Base-by-base conservation (phyloP, 2,113 vertebrate genomes). In the Prionailurus viverrinus region DNA sequence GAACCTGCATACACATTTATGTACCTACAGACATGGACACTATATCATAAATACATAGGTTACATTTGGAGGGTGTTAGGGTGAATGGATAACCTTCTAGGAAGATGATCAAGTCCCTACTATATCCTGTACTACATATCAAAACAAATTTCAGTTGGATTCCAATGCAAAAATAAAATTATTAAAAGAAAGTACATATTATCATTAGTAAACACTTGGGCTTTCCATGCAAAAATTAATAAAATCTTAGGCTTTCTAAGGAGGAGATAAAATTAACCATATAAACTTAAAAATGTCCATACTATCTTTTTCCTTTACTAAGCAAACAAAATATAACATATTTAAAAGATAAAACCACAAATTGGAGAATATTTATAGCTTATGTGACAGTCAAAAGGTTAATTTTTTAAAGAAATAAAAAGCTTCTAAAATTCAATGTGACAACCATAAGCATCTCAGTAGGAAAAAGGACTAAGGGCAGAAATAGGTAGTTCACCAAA, bases 371-470 rank as follows among this genome's bases (percentile, higher is more conserved):
- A 76, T 76, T 51, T 94, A 51, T 71, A 85, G 71, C 27, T 13
- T 68, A 48, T 3, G 33, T 41, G 58, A 58, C 0, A 79, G 41
- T 53, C 79, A 88, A 73, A 36, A 93, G n/a, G 1, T 85, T 88
- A 71, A 51, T 84, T 85, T 96, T 78, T 82, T 93, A 51, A 78
- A 55, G 5, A 84, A 45, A 51, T 74, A 91, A 94, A 94, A n/a
- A 71, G 14, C 7, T 51, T 33, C 12, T 83, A 89, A 88, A 93
- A 85, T 69, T 82, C 39, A 79, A 48, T 27, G 18, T 81, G 66
- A 85, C 66, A 91, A 76, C 58, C 31, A 63, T 81, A 39, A 96
- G 19, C n/a, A 31, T 95, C 39, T 87, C 61, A 63, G 39, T 31
- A 51, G 51, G 19, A 36, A 85, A 63, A 95, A 88, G 41, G 55